phyloP scores from a whole-genome alignment of 2,113 vertebrate genomes.

The Apodemus sylvaticus region DNA sequence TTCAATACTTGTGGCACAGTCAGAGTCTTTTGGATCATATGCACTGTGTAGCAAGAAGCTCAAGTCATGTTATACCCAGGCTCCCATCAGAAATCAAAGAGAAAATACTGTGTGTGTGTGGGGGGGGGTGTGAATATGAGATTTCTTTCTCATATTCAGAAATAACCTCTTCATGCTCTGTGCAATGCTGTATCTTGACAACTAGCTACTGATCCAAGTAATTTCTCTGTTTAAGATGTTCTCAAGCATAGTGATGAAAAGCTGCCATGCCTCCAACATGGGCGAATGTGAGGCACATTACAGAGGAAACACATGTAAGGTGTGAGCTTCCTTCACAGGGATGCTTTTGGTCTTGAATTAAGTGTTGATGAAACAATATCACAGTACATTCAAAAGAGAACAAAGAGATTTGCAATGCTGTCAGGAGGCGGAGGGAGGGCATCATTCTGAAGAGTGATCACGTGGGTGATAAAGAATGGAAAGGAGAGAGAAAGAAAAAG shows the following conservation, averaged over 20 bases:
- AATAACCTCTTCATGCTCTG: no score
- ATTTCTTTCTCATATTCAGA: background rate
- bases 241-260: fast-evolving
- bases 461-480: background rate
- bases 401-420: background rate
- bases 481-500: background rate
- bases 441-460: background rate
- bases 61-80: fast-evolving
- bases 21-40: background rate
- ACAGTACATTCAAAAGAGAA: background rate
- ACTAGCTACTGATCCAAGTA: background rate
- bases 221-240: background rate
- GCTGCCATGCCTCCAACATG: background rate
- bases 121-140: no score
- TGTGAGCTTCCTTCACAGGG: background rate
- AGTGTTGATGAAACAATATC: background rate
- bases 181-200: background rate
- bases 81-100: background rate
- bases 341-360: background rate
- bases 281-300: background rate
- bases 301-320: background rate
- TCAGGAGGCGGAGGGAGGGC: background rate
- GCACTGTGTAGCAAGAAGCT: background rate
- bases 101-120: no score
- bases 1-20: background rate